Evolutionary conservation across 2,113 vertebrate genomes (phyloP).

Genomic region (Siniperca chuatsi): DNA sequence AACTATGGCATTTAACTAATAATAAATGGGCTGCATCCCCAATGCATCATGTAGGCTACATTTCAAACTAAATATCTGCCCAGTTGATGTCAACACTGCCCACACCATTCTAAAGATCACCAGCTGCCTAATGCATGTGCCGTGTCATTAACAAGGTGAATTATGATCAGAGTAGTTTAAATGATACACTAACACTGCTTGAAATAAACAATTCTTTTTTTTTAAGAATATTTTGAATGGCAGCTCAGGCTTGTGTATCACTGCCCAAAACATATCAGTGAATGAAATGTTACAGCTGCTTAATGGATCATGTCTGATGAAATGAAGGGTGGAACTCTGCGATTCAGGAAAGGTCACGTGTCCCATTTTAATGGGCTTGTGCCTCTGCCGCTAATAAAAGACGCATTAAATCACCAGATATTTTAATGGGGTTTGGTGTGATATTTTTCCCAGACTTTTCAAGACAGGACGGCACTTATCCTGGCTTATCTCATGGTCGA

Average conservation of each 20-base stretch:
- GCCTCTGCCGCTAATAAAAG: conserved; percentile 48
- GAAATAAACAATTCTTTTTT: conserved; percentile 16
- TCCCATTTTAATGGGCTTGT: conserved; percentile 46
- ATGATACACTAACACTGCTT: conserved; percentile 28
- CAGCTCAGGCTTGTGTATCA: conserved; percentile 18
- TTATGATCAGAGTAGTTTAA: conserved; percentile 33
- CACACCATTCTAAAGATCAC: conserved; percentile 52
- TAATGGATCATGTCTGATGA: conserved; percentile 67
- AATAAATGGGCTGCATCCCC: conserved; percentile 33
- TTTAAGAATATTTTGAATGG: conserved; percentile 39
- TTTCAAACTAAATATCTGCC: conserved; percentile 21
- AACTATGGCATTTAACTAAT: conserved; percentile 41
- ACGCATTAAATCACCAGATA: conserved; percentile 52
- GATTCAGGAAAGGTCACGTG: conserved; percentile 48
- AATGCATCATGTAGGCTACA: conserved; percentile 20
- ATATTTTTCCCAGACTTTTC: conserved; percentile 36
- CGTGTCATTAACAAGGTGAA: conserved; percentile 31
- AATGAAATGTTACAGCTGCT: conserved; percentile 41
- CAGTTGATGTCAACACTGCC: conserved; percentile 47
- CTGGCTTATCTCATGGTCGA: conserved; percentile 56
- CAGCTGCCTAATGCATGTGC: conserved; percentile 48
- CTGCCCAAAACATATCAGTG: conserved; percentile 19
- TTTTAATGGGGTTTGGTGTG: conserved; percentile 54
- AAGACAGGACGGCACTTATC: conserved; percentile 51
- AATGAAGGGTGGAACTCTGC: conserved; percentile 45